These are phyloP conservation scores for Hypotaenidia okinawae DNA, from an alignment of 2,797 vertebrate species.

Conservation along the genomic window DNA sequence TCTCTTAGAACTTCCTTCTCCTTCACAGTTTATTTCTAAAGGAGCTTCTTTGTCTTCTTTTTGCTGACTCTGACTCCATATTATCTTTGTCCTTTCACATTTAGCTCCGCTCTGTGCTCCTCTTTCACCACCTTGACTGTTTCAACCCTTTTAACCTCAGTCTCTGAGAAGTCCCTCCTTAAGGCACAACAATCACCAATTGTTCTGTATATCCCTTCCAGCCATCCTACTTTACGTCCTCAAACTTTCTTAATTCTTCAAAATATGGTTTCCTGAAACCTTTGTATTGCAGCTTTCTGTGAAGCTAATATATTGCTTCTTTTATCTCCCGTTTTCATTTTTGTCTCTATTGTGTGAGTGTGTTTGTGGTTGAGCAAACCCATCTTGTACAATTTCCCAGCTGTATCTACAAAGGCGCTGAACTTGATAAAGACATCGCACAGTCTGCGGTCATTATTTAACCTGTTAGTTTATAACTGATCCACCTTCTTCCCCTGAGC, in stretches of 20 bases:
- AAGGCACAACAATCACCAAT: not conserved
- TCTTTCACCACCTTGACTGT: not conserved
- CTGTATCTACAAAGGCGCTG: conserved; percentile 29
- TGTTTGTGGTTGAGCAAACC: conserved; percentile 52
- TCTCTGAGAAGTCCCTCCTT: conserved; percentile 27
- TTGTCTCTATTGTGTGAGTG: not conserved
- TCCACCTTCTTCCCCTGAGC: not conserved
- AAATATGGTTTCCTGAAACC: not conserved
- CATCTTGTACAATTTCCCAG: conserved; percentile 43
- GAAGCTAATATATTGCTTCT: conserved; percentile 16
- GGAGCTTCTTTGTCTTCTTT: conserved; percentile 47
- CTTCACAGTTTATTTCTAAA: conserved; percentile 30
- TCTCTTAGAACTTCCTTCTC: conserved; percentile 38
- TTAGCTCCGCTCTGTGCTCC: conserved; percentile 29
- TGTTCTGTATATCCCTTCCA: conserved; percentile 25
- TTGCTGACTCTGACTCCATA: conserved; percentile 39
- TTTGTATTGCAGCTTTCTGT: conserved; percentile 17
- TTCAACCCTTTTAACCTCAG: not conserved
- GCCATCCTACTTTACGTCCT: conserved; percentile 16
- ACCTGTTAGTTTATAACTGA: not conserved
- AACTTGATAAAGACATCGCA: conserved; percentile 16
- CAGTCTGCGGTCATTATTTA: not conserved
- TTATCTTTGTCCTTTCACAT: conserved; percentile 37
- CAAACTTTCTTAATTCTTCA: conserved; percentile 49
- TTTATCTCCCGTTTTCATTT: conserved; percentile 60